Evolutionary conservation across 2,888 invertebrate species (phyloP).

Genomic region (Drosophila subsilvestris): DNA sequence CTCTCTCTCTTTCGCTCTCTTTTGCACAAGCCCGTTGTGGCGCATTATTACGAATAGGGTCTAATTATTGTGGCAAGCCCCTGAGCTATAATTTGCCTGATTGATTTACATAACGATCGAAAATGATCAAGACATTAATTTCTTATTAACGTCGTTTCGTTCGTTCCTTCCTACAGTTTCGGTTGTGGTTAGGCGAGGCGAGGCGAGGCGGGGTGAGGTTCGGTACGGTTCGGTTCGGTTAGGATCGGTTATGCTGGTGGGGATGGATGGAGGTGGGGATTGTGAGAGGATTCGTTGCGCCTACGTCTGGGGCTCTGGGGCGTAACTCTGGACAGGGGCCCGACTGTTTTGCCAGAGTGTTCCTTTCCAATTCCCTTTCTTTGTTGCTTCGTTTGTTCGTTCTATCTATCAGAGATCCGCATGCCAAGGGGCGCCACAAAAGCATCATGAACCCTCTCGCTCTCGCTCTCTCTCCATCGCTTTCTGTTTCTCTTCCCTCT

Average conservation of each 20-base stretch:
- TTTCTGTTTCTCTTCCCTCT: background rate
- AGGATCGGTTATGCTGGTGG: background rate
- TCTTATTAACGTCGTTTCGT: conserved; percentile 82
- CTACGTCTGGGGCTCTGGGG: conserved; percentile 54
- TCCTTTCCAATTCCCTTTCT: conserved; percentile 9
- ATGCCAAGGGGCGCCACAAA: conserved; percentile 48
- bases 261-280: background rate
- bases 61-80: conserved; percentile 84
- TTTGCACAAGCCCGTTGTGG: conserved; percentile 49
- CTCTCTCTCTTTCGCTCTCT: conserved; percentile 15
- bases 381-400: conserved; percentile 10
- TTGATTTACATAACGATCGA: conserved; percentile 85
- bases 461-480: conserved; percentile 24
- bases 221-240: background rate
- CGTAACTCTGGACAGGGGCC: conserved; percentile 63
- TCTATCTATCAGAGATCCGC: conserved; percentile 32
- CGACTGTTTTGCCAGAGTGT: conserved; percentile 4
- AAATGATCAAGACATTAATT: conserved; percentile 84
- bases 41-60: conserved; percentile 82
- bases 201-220: no score
- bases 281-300: conserved; percentile 32
- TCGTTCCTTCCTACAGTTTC: conserved; percentile 22
- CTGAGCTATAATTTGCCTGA: conserved; percentile 84
- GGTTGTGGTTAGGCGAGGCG: conserved; percentile 1
- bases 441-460: conserved; percentile 40